phyloP scores from a whole-genome alignment of 1,140 invertebrate species.

The Atta cephalotes region DNA sequence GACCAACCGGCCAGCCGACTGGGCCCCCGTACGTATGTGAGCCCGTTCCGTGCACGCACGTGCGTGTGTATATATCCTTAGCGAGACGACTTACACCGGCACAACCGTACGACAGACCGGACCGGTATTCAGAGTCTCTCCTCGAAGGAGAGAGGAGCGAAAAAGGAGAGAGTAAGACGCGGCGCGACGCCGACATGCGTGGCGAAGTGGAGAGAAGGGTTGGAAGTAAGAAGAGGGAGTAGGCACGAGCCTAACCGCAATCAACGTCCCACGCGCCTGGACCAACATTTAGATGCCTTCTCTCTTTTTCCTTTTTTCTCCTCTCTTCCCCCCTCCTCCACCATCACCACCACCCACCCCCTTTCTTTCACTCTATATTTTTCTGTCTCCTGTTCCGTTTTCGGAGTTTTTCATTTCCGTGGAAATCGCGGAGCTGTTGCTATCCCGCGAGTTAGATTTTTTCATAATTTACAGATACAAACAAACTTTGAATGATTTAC shows the following conservation, averaged over 20 bases:
- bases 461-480: not conserved
- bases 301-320: conserved; percentile 66
- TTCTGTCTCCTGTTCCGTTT: conserved; percentile 29
- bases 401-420: conserved; percentile 23
- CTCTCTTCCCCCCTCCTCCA: not conserved
- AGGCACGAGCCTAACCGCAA: conserved; percentile 85
- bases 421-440: not conserved
- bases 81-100: conserved; percentile 68
- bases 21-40: conserved; percentile 16
- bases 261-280: conserved; percentile 82
- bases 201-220: conserved; percentile 33
- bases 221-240: conserved; percentile 72
- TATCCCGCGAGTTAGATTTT: conserved; percentile 3
- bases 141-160: conserved; percentile 67
- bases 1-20: not conserved
- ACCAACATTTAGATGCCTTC: conserved; percentile 78
- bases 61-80: conserved; percentile 39
- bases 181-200: conserved; percentile 27
- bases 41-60: conserved; percentile 63
- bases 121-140: conserved; percentile 83
- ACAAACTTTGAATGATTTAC: not conserved
- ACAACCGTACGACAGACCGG: conserved; percentile 78
- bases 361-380: conserved; percentile 30
- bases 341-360: no score
- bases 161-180: conserved; percentile 47